These are phyloP conservation scores for Aldabrachelys gigantea DNA, from an alignment of 2,113 vertebrate genomes.

Conservation along the genomic window DNA sequence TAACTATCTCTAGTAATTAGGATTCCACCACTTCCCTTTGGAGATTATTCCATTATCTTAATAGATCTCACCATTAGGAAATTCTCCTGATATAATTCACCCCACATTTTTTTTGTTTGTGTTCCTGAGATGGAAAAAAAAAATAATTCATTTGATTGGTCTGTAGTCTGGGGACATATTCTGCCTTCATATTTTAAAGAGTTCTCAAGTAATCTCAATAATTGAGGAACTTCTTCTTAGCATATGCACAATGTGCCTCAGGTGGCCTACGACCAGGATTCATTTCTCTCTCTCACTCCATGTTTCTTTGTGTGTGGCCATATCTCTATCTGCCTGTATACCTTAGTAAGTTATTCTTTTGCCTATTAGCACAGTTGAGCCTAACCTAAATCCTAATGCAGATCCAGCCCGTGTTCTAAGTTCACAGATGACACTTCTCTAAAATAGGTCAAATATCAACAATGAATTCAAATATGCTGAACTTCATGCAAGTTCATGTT, in stretches of 20 bases:
- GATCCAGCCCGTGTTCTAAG: background rate
- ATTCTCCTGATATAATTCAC: slow-evolving; percentile 27
- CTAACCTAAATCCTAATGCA: background rate
- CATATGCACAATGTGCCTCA: no score
- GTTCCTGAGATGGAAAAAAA: slow-evolving; percentile 4
- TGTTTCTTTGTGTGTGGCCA: background rate
- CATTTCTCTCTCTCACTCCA: background rate
- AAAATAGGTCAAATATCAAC: background rate
- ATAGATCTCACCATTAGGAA: background rate
- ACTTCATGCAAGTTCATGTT: background rate
- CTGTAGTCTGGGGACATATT: background rate
- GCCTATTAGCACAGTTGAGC: background rate
- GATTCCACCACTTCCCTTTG: slow-evolving; percentile 26
- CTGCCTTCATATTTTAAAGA: slow-evolving; percentile 24
- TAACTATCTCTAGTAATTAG: slow-evolving; percentile 5
- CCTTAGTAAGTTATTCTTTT: background rate
- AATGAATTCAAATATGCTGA: background rate
- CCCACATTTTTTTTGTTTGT: slow-evolving; percentile 6
- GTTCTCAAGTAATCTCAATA: background rate
- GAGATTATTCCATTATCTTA: slow-evolving; percentile 27
- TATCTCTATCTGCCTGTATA: background rate
- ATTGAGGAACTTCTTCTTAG: background rate
- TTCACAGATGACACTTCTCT: background rate
- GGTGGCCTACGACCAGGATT: no score
- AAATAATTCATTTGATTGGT: background rate